Evolutionary conservation across 2,888 invertebrate genomes (phyloP).

Genomic region (Drosophila suboccidentalis): DNA sequence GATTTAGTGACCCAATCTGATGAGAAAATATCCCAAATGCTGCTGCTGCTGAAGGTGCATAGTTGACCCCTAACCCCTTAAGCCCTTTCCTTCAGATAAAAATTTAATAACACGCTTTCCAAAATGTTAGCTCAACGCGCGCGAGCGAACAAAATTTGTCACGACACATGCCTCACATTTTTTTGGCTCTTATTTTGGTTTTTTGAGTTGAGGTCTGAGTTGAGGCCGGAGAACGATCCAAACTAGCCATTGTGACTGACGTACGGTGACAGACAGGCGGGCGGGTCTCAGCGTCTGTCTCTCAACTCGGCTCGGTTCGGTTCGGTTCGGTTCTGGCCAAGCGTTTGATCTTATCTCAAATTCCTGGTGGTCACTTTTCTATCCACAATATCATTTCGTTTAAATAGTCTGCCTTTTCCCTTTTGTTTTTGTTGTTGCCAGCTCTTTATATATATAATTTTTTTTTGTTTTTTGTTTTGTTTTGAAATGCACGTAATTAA

Average conservation of each 20-base stretch:
- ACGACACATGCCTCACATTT: conserved; percentile 78
- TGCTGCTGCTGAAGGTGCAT: conserved; percentile 30
- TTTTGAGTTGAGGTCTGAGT: conserved; percentile 16
- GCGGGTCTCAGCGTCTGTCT: conserved; percentile 33
- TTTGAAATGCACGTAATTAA: conserved; percentile 84
- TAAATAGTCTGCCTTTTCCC: conserved; percentile 71
- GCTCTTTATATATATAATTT: conserved; percentile 20
- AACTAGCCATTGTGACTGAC: conserved; percentile 70
- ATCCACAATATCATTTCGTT: conserved; percentile 83
- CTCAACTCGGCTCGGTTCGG: not conserved
- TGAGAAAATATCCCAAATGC: conserved; percentile 49
- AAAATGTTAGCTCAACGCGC: conserved; percentile 77
- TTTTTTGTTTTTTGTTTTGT: conserved; percentile 54
- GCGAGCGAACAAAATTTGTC: conserved; percentile 79
- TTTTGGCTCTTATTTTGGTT: conserved; percentile 29
- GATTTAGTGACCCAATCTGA: conserved; percentile 63
- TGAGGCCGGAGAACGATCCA: conserved; percentile 38
- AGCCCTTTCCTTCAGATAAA: conserved; percentile 19
- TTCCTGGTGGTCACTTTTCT: conserved; percentile 84
- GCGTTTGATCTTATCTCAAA: conserved; percentile 82
- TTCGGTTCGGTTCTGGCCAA: conserved; percentile 45
- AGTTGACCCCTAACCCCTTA: conserved; percentile 17
- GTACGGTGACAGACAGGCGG: conserved; percentile 80
- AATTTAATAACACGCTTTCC: conserved; percentile 81
- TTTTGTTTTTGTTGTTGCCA: conserved; percentile 37